A percentile compares a stretch with the other conserved stretches of the same genome.
phyloP scores from a whole-genome alignment of 2,888 invertebrate genomes.

The Masnerella sp. region DNA sequence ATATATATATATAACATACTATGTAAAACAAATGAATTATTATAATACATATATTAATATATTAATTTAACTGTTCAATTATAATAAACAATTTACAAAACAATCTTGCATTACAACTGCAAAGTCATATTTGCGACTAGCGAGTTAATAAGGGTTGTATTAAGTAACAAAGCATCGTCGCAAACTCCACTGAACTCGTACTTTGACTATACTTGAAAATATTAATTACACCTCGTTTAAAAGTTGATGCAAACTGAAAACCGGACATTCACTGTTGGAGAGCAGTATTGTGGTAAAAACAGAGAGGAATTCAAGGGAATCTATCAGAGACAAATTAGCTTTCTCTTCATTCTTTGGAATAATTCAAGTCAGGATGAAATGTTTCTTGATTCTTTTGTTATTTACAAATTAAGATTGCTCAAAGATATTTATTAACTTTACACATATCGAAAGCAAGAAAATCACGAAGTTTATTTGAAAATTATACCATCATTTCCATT shows the following conservation, averaged over 20 bases:
- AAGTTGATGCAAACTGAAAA: constrained; percentile 50
- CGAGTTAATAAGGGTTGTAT: constrained; percentile 35
- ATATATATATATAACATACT: no score
- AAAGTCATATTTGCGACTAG: constrained; percentile 51
- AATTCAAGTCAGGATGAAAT: constrained; percentile 39
- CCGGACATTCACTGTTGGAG: constrained; percentile 52
- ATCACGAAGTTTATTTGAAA: no score
- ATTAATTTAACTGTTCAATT: no score
- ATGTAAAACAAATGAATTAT: no score
- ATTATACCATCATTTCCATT: no score
- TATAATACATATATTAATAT: no score
- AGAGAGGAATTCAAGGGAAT: constrained; percentile 14
- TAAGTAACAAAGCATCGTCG: constrained; percentile 44
- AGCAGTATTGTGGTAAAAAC: constrained; percentile 48
- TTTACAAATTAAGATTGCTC: constrained; percentile 48
- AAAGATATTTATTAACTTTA: constrained; percentile 6
- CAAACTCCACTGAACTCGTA: constrained; percentile 61
- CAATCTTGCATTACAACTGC: constrained; percentile 12
- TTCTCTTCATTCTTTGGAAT: constrained; percentile 36
- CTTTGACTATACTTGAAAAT: constrained; percentile 58
- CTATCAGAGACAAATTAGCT: constrained; percentile 18
- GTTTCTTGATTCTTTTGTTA: constrained; percentile 36
- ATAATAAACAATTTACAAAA: no score
- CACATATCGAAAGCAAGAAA: no score
- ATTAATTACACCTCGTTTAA: constrained; percentile 40